Evolutionary conservation across 2,888 invertebrate genomes (phyloP).

Genomic region (Torymus texanus): DNA sequence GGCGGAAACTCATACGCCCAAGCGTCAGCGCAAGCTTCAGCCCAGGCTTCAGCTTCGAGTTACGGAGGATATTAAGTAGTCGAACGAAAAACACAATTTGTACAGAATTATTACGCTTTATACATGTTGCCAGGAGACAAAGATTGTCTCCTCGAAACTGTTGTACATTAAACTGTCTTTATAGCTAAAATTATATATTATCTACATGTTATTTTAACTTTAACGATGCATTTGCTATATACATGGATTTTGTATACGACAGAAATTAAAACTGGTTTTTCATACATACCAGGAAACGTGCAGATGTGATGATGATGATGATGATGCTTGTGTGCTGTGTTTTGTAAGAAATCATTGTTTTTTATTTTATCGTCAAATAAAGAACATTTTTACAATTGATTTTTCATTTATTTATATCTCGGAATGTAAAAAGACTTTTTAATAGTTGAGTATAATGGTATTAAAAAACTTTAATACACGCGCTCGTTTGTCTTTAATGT

Average conservation of each 20-base stretch:
- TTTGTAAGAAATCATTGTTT: constrained; percentile 1
- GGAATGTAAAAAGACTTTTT: too few species aligned
- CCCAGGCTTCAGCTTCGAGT: constrained; percentile 26
- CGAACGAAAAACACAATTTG: too few species aligned
- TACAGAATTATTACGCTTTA: too few species aligned
- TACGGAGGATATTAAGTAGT: constrained; percentile 47
- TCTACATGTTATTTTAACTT: constrained; percentile 9
- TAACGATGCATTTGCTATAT: constrained; percentile 6
- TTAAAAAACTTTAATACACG: too few species aligned
- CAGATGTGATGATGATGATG: not conserved
- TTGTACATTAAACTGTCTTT: not conserved
- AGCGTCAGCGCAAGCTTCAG: constrained; percentile 65
- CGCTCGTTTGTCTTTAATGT: too few species aligned
- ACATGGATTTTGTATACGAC: constrained; percentile 2
- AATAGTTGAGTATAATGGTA: too few species aligned
- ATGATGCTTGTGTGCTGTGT: constrained; percentile 14
- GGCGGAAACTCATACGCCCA: constrained; percentile 59
- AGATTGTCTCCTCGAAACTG: constrained; percentile 23
- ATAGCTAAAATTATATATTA: not conserved
- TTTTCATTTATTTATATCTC: not conserved
- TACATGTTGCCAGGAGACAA: too few species aligned
- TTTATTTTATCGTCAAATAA: constrained; percentile 23
- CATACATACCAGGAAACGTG: not conserved
- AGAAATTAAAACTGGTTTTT: constrained; percentile 16
- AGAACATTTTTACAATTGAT: constrained; percentile 28